Evolutionary conservation across 1,140 invertebrate genomes (phyloP).

Genomic region (Lepidurus couesii): DNA sequence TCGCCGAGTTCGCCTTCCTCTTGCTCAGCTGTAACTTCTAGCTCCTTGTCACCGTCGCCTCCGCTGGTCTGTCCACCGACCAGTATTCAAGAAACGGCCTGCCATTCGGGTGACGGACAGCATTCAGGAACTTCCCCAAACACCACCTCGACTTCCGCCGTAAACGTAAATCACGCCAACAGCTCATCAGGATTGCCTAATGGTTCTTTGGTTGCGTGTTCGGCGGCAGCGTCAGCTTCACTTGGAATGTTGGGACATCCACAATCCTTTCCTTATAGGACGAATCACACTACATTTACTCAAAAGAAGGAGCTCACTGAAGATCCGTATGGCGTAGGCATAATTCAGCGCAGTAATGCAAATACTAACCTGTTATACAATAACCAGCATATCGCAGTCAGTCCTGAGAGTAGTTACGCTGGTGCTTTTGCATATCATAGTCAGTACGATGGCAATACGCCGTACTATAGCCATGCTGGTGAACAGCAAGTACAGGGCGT

Average conservation of each 20-base stretch:
- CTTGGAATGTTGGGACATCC: background rate
- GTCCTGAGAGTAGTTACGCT: background rate
- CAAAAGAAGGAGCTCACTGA: background rate
- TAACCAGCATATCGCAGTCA: background rate
- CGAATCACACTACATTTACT: background rate
- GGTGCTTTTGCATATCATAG: background rate
- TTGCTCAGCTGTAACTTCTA: constrained; percentile 31
- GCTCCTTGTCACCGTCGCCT: constrained; percentile 30
- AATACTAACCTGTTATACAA: background rate
- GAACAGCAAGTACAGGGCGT: background rate
- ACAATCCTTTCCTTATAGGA: background rate
- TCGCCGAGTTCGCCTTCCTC: constrained; percentile 29
- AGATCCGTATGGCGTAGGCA: background rate
- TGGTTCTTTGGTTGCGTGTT: background rate
- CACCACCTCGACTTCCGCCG: background rate
- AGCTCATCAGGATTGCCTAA: background rate
- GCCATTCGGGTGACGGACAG: background rate
- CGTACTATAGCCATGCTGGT: background rate
- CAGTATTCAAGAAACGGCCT: background rate
- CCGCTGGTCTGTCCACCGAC: constrained; percentile 17
- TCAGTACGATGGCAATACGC: background rate
- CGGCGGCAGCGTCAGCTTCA: background rate
- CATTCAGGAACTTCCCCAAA: background rate
- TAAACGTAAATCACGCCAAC: background rate
- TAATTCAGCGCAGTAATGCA: background rate